Base-by-base conservation (phyloP, 2,888 invertebrate species). In the Digitonthophagus gazella region DNA sequence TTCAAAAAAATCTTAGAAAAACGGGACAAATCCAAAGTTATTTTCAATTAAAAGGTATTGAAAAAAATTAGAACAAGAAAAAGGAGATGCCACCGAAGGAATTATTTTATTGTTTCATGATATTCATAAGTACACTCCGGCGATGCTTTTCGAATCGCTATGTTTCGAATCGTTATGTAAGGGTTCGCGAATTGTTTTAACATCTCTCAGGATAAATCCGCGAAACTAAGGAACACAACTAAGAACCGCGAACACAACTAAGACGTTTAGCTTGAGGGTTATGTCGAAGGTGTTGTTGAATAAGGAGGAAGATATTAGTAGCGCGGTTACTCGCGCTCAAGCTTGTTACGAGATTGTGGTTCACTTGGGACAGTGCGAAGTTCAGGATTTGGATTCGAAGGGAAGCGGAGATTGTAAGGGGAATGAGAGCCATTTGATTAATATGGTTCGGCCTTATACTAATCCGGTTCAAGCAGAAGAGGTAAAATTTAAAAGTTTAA, bases 181-280 rank as follows among this genome's bases (percentile, higher is more conserved):
- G 92, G 92, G 0, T 92, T 92, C 80, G 87, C 88, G 15, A 91
- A 91, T 81, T 89, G 91, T 73, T 90, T 88, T 76, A 86, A 88
- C 55, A 83, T 92, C 22, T 90, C 91, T 0, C 87, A 89, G 67
- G 86, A 86, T 70, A 90, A 90, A 78, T 90, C 90, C 81, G 86
- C n/a, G n/a, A n/a, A n/a, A n/a, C n/a, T n/a, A n/a, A n/a, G n/a
- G n/a, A n/a, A n/a, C n/a, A n/a, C n/a, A n/a, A n/a, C n/a, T n/a
- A n/a, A n/a, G n/a, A n/a, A n/a, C n/a, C n/a, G n/a, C 87, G 75
- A 84, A 86, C 56, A 87, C 88, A 0, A 88, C 88, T 3, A 89
- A 88, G 79, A 86, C 88, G 0, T 89, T 88, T 70, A 89, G 88
- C 2, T 83, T 91, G 72, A 84, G 89, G 3, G 87, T 89, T 63